Base-by-base conservation (phyloP, 2,113 vertebrate genomes). In the Benitochromis conjunctus region DNA sequence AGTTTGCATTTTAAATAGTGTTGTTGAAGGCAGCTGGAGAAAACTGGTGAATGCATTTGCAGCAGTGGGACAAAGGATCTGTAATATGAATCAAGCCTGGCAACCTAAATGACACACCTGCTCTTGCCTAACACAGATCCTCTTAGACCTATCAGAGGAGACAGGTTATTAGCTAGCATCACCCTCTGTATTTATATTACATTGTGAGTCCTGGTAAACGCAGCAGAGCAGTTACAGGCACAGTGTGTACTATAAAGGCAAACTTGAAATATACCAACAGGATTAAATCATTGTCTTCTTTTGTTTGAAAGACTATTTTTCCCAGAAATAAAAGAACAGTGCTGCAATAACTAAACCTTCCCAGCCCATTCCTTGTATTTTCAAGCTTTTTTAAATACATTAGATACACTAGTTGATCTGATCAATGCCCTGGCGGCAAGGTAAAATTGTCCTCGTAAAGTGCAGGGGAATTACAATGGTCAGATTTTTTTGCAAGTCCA, bases 1-100 rank as follows among this genome's bases (percentile, higher is more conserved):
- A 74, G 92, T 92, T 94, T 94, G 87, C 88, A 88, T 94, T 93
- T 91, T 93, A 91, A 92, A 92, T 84, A 80, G 82, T 84, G 83
- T 92, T 79, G 83, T 74, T 57, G 60, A 84, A 43, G 74, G 82
- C 88, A 94, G 88, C 85, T n/a, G 54, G 36, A 83, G 79, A 79
- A 80, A 88, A 79, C 56, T 58, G 81, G 80, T 81, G 80, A 91
- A 91, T 77, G 54, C 48, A 54, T 86, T 85, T 77, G 79, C 18
- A 19, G 89, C 87, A 89, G 54, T 41, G 79, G 86, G 89, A 92
- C 86, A 90, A 85, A 85, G 55, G 85, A 81, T 87, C 58, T 81
- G 80, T 80, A 86, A 90, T 91, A 69, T 82, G 77, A 85, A 87
- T 86, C 51, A 51, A 51, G 29, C 83, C 53, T 24, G 1, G 74